Evolutionary conservation across 2,888 invertebrate genomes (phyloP).

Genomic region (Polia nebulosa): DNA sequence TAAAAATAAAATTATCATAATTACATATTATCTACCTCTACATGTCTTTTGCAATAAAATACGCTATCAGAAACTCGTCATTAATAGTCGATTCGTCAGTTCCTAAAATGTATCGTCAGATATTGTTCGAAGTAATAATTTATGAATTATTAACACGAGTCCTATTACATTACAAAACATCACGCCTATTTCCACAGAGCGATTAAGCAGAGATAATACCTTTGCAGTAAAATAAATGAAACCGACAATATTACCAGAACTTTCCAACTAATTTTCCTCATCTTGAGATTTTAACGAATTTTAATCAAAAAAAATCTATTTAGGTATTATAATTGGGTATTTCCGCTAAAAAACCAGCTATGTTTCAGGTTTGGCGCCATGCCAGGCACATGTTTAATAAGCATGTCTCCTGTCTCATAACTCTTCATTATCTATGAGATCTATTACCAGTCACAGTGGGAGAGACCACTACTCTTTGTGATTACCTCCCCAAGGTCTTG

Average conservation of each 20-base stretch:
- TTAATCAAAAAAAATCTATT: slow-evolving; percentile 30
- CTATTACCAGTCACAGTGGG: slow-evolving; percentile 1
- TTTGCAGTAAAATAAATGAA: no score
- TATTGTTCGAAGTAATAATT: not conserved
- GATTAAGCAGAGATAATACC: no score
- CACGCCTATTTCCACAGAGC: no score
- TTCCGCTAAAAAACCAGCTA: slow-evolving; percentile 39
- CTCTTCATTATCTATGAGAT: slow-evolving; percentile 22
- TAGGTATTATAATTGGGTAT: slow-evolving; percentile 46
- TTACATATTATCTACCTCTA: no score
- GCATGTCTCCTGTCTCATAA: slow-evolving; percentile 33
- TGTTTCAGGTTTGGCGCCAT: slow-evolving; percentile 22
- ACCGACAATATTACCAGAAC: not conserved
- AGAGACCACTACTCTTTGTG: not conserved
- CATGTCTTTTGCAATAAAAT: slow-evolving; percentile 30
- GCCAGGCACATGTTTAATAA: slow-evolving; percentile 39
- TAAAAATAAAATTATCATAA: slow-evolving; percentile 27
- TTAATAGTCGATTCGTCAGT: not conserved
- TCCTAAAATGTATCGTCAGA: not conserved
- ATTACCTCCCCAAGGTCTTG: not conserved
- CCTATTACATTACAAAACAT: not conserved
- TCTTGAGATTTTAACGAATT: slow-evolving; percentile 10
- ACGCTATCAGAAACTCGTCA: slow-evolving; percentile 18
- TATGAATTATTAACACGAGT: not conserved
- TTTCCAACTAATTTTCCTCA: not conserved